Conservation (phyloP, 2,888 invertebrate species). For the Chouioia cunea region DNA sequence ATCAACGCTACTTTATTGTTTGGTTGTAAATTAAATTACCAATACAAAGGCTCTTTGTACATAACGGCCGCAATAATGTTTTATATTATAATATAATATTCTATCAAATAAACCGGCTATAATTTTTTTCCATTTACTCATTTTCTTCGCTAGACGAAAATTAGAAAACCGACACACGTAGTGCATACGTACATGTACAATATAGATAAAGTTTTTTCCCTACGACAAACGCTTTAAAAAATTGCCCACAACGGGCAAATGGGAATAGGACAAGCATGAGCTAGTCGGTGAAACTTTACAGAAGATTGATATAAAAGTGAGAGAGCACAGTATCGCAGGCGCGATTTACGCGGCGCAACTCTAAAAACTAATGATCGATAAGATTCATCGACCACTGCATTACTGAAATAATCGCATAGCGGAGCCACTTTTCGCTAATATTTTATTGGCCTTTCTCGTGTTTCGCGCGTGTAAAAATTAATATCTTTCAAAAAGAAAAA, state of each 20-base stretch:
- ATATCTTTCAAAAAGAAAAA: constrained; percentile 35
- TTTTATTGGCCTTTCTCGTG: constrained; percentile 10
- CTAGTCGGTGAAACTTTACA: constrained; percentile 31
- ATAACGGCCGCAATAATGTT: constrained; percentile 66
- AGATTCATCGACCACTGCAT: constrained; percentile 8
- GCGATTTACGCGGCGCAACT: constrained; percentile 21
- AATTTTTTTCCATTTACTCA: constrained; percentile 53
- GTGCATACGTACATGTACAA: constrained; percentile 42
- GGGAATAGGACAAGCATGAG: not conserved
- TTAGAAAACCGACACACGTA: constrained; percentile 43
- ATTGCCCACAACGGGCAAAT: constrained; percentile 28
- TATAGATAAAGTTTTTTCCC: constrained; percentile 38
- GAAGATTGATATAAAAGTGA: constrained; percentile 21
- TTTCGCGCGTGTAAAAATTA: constrained; percentile 38
- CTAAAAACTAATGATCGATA: not conserved
- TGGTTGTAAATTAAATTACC: constrained; percentile 67
- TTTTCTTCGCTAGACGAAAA: constrained; percentile 43
- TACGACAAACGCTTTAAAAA: constrained; percentile 24
- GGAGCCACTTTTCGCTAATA: constrained; percentile 21
- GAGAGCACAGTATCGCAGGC: constrained; percentile 31
- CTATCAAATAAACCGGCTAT: constrained; percentile 66
- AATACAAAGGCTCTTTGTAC: constrained; percentile 69
- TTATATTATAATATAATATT: constrained; percentile 64
- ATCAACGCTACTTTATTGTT: constrained; percentile 61
- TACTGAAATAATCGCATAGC: constrained; percentile 16